Evolutionary conservation across 2,113 vertebrate species (phyloP).

Genomic region (Tragelaphus scriptus): DNA sequence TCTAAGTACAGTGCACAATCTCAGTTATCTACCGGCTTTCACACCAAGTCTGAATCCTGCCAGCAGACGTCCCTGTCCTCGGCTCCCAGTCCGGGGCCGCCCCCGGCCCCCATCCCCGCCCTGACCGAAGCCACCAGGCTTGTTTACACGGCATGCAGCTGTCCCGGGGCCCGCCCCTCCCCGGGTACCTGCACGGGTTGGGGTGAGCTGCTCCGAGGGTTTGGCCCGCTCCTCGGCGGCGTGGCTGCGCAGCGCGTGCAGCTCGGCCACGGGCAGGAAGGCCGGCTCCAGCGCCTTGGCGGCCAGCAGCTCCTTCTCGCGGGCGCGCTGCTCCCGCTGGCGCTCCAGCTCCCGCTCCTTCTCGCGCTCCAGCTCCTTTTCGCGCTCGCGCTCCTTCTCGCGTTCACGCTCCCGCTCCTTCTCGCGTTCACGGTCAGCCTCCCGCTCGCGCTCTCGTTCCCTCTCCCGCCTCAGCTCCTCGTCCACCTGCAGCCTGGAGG

Average conservation of each 20-base stretch:
- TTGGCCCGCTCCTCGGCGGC: constrained; percentile 87
- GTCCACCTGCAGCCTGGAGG: constrained; percentile 92
- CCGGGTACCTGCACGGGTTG: constrained; percentile 84
- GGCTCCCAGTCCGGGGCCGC: too few species aligned
- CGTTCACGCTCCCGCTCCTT: constrained; percentile 84
- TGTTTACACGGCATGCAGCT: fast-evolving
- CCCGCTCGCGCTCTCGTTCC: constrained; percentile 82
- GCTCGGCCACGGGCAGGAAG: constrained; percentile 86
- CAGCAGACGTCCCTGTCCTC: background rate
- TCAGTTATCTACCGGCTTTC: background rate
- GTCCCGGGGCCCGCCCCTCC: background rate
- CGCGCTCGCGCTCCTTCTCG: constrained; percentile 83
- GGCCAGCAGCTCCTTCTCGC: constrained; percentile 93
- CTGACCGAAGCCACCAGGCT: background rate
- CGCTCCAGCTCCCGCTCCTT: constrained; percentile 86
- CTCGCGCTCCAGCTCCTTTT: constrained; percentile 81
- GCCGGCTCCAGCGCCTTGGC: constrained; percentile 92
- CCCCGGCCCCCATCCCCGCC: background rate
- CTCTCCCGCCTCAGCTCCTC: constrained; percentile 91
- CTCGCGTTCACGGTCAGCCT: constrained; percentile 86
- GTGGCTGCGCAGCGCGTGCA: constrained; percentile 87
- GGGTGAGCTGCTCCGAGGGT: constrained; percentile 86
- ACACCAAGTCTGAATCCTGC: background rate
- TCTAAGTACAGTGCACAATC: too few species aligned
- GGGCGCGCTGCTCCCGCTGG: constrained; percentile 86